Evolutionary conservation across 2,888 invertebrate genomes (phyloP).

Genomic region (Orchesella flavescens): DNA sequence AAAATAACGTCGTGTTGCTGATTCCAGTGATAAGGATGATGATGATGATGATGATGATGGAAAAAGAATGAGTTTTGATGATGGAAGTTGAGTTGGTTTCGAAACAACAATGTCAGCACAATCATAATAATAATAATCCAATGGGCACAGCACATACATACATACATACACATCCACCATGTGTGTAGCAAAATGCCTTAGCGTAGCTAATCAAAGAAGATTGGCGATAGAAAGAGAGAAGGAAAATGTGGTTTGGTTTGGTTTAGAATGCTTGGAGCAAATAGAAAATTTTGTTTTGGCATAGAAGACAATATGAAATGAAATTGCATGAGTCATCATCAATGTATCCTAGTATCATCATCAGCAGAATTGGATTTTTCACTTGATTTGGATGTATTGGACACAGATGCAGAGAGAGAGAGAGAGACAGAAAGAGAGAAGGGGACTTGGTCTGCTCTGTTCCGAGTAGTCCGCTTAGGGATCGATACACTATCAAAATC

Average conservation of each 20-base stretch:
- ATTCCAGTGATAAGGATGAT: no score
- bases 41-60: not conserved
- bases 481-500: conserved; percentile 8
- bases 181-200: conserved; percentile 1
- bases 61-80: not conserved
- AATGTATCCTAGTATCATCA: conserved; percentile 9
- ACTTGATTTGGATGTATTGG: not conserved
- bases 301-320: conserved; percentile 7
- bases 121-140: not conserved
- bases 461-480: no score
- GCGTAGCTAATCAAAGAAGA: conserved; percentile 60
- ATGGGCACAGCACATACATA: not conserved
- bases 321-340: conserved; percentile 23
- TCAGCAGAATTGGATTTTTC: not conserved
- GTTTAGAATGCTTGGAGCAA: not conserved
- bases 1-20: no score
- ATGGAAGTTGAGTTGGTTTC: no score
- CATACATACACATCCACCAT: not conserved
- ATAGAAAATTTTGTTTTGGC: conserved; percentile 1
- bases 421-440: no score
- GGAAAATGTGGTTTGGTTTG: conserved; percentile 3
- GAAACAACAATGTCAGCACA: no score
- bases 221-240: no score
- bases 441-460: not conserved
- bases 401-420: conserved; percentile 2